Evolutionary conservation across 2,888 invertebrate genomes (phyloP).

Genomic region (Xestia xanthographa): DNA sequence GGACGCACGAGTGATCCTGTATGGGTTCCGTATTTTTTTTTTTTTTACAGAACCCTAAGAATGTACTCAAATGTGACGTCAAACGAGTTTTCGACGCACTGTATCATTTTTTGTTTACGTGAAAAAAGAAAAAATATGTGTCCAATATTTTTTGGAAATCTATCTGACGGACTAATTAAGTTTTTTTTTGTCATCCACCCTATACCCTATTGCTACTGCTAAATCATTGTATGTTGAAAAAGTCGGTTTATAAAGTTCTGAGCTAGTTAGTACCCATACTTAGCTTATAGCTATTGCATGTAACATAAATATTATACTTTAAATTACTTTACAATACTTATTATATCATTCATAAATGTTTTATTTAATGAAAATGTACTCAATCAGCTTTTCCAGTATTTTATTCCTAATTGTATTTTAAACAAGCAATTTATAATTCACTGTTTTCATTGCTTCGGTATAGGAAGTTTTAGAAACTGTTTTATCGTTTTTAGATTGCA

Average conservation of each 20-base stretch:
- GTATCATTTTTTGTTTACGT: no score
- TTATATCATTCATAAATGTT: neutral
- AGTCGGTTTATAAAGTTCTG: neutral
- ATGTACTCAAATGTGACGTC: no score
- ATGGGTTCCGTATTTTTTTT: no score
- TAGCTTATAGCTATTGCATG: conserved; percentile 30
- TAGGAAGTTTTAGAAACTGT: conserved; percentile 37
- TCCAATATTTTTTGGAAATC: no score
- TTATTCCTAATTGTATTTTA: neutral
- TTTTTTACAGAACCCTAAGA: no score
- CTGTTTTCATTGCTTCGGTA: conserved; percentile 10
- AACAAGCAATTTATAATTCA: neutral
- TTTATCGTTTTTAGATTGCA: conserved; percentile 93
- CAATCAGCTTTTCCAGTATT: neutral
- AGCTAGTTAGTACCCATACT: neutral
- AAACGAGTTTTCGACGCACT: no score
- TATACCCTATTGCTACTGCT: conserved; percentile 10
- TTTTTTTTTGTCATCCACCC: no score
- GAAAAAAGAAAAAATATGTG: no score
- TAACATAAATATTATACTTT: neutral
- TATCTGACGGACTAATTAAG: no score
- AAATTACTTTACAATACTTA: neutral
- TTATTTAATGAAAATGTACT: neutral
- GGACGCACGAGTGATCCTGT: no score
- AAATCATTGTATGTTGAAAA: neutral